Base-by-base conservation (phyloP, 2,797 vertebrate species). In the Lacerta agilis region DNA sequence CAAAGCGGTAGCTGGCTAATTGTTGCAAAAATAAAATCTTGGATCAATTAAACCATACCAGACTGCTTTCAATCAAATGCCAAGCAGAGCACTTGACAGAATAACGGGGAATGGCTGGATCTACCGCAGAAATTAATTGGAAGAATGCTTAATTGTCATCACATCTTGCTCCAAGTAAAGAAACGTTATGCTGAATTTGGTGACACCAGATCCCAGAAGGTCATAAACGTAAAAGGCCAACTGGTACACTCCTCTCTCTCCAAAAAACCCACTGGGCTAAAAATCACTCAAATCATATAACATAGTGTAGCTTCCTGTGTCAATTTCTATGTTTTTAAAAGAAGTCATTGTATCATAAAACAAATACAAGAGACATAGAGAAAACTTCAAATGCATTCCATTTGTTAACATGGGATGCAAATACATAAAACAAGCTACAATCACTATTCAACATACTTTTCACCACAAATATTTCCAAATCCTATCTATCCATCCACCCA, bases 31-130 rank as follows among this genome's bases (percentile, higher is more conserved):
- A 89, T 87, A 89, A 93, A 91, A 93, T 90, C 90, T 83, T 83
- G 85, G 73, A 91, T 90, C 82, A 93, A 90, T 90, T 93, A 93
- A 92, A 92, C 75, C 38, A 77, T 93, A 87, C 83, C 90, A 92
- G 79, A 89, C 1, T 43, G 87, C 83, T 88, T 90, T 87, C 80
- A 76, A 87, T 93, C 87, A 90, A 90, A 83, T 89, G 86, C 91
- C 88, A 94, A 69, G 79, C 89, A 55, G 79, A 86, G 79, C 90
- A 80, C 85, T 92, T 88, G 88, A 93, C 10, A 27, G 73, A 89
- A 13, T 86, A 94, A 92, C 33, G 92, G 93, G 92, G 66, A 89
- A 94, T 89, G 45, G 84, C 67, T 2, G 3, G 45, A 0, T 2
- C 75, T 93, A 91, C 93, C 8, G 90, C 81, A 88, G 82, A 73